Conservation (phyloP, 2,113 vertebrate species). For the Alces alces region DNA sequence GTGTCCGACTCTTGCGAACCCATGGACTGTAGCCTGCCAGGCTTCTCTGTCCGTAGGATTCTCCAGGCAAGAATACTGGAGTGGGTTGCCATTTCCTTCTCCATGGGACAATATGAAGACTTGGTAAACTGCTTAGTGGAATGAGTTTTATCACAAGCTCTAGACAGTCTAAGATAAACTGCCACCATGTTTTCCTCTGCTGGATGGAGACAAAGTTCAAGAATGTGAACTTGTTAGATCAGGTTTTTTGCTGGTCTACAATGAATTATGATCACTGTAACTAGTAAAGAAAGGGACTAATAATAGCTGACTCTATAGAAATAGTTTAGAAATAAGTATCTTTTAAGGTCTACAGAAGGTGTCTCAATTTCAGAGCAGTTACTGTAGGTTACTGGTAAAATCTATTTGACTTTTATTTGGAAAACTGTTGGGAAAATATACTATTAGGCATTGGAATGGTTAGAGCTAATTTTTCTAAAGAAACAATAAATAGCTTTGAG, state of each 20-base stretch:
- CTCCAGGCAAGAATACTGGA: background rate
- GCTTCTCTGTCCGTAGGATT: background rate
- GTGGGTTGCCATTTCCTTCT: background rate
- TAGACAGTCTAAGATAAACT: background rate
- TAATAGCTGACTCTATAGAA: background rate
- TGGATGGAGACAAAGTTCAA: slow-evolving; percentile 28
- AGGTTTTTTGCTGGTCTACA: background rate
- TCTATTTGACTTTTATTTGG: background rate
- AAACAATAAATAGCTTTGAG: background rate
- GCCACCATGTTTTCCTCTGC: background rate
- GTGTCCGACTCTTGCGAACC: background rate
- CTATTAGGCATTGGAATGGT: background rate
- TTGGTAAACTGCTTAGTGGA: slow-evolving; percentile 19
- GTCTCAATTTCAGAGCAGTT: slow-evolving; percentile 19
- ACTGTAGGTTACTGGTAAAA: background rate
- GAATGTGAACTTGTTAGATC: background rate
- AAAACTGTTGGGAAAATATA: background rate
- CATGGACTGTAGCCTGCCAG: background rate
- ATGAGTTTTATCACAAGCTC: background rate
- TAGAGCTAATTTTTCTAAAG: slow-evolving; percentile 12
- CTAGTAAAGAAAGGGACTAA: background rate
- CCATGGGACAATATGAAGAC: background rate
- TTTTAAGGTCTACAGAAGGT: background rate
- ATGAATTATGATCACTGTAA: background rate
- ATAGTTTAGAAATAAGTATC: background rate